Conservation (phyloP, 2,888 invertebrate species). For the Cepaea hortensis region DNA sequence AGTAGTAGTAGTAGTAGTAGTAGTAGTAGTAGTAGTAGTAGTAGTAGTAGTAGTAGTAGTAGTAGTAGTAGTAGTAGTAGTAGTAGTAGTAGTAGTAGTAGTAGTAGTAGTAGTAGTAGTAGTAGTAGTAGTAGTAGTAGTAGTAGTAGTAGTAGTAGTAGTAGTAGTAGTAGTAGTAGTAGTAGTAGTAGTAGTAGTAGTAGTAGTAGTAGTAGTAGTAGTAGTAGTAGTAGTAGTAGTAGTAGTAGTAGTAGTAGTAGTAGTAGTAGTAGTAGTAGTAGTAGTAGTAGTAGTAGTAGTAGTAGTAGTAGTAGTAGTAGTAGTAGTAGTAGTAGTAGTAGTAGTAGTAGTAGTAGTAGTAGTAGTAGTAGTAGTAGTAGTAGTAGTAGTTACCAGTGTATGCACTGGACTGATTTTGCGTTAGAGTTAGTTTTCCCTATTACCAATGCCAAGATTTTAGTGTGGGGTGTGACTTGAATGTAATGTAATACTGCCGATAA, state of each 20-base stretch:
- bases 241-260: conserved; percentile 34
- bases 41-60: conserved; percentile 34
- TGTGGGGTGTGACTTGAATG: too few species aligned
- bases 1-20: conserved; percentile 34
- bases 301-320: conserved; percentile 34
- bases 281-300: conserved; percentile 34
- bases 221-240: conserved; percentile 34
- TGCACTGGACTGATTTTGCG: too few species aligned
- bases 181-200: conserved; percentile 34
- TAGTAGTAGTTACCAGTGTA: neutral
- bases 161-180: conserved; percentile 34
- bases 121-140: conserved; percentile 34
- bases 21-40: conserved; percentile 34
- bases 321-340: conserved; percentile 34
- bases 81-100: conserved; percentile 34
- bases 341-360: conserved; percentile 34
- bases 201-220: conserved; percentile 34
- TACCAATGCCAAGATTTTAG: too few species aligned
- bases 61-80: conserved; percentile 34
- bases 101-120: conserved; percentile 34
- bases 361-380: conserved; percentile 34
- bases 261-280: conserved; percentile 34
- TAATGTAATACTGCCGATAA: too few species aligned
- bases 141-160: conserved; percentile 34
- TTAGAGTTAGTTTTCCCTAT: too few species aligned